A percentile compares a stretch with the other conserved stretches of the same genome.
phyloP scores from a whole-genome alignment of 2,888 invertebrate genomes.

The Marasmarcha lunaedactyla region DNA sequence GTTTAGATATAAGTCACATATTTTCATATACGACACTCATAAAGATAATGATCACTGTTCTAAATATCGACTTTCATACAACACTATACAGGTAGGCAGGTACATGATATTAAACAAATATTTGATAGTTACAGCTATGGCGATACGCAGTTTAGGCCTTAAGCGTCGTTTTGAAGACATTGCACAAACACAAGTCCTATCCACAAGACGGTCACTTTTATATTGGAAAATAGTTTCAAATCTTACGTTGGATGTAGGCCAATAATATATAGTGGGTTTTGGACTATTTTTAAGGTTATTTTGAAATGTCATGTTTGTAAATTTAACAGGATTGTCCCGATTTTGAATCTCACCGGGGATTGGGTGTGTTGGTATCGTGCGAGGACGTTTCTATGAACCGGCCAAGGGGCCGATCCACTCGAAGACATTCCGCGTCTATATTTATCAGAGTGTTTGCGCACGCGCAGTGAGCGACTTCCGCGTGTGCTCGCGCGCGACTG shows the following conservation, averaged over 20 bases:
- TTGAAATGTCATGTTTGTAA: constrained; percentile 38
- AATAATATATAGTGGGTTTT: constrained; percentile 51
- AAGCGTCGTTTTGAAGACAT: constrained; percentile 57
- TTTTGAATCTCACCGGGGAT: constrained; percentile 58
- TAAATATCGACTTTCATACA: neutral
- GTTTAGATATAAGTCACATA: too few relatives aligned
- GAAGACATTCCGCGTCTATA: constrained; percentile 64
- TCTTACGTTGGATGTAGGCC: constrained; percentile 64
- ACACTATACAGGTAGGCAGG: too few relatives aligned
- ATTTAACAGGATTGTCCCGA: constrained; percentile 32
- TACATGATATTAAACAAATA: constrained; percentile 30
- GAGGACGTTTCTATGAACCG: constrained; percentile 74
- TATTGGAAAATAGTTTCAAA: constrained; percentile 53
- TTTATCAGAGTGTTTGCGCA: constrained; percentile 67
- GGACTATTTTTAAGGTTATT: constrained; percentile 52
- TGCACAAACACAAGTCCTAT: constrained; percentile 21
- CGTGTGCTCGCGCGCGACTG: constrained; percentile 65
- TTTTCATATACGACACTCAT: too few relatives aligned
- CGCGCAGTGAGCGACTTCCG: constrained; percentile 65
- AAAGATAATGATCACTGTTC: neutral
- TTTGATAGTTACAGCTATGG: constrained; percentile 57
- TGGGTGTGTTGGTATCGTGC: constrained; percentile 50
- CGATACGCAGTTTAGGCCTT: constrained; percentile 58
- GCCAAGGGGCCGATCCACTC: constrained; percentile 79
- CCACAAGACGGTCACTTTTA: constrained; percentile 39